A percentile compares a stretch with the other conserved stretches of the same genome.
phyloP scores from a whole-genome alignment of 1,140 invertebrate genomes.

The Drosophila chauvacae region DNA sequence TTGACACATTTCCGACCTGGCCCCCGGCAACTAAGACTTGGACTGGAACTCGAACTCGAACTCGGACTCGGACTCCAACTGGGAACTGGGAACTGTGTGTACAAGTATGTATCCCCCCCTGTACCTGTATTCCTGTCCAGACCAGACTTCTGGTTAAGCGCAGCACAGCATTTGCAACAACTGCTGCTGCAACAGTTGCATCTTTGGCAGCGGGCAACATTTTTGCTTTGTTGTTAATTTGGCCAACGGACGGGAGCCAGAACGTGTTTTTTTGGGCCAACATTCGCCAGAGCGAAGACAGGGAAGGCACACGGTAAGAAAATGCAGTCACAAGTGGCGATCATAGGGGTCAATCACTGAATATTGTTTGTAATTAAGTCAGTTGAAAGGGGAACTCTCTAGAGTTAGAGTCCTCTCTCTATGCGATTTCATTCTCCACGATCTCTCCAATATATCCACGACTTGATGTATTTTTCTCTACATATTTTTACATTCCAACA shows the following conservation, averaged over 20 bases:
- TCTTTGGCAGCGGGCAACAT: constrained; percentile 55
- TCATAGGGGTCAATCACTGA: not conserved
- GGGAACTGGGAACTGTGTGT: constrained; percentile 9
- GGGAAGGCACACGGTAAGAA: constrained; percentile 26
- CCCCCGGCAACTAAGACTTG: constrained; percentile 13
- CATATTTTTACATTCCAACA: not conserved
- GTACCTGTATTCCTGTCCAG: not conserved
- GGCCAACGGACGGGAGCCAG: constrained; percentile 57
- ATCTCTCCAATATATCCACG: too few relatives aligned
- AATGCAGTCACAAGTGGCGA: not conserved
- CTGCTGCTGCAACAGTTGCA: constrained; percentile 44
- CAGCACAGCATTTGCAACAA: constrained; percentile 48
- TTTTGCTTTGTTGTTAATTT: constrained; percentile 52
- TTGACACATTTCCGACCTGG: constrained; percentile 52
- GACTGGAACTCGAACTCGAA: not conserved
- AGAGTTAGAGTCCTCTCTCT: too few relatives aligned
- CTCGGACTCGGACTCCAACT: not conserved
- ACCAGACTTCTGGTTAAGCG: constrained; percentile 26
- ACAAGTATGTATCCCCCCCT: not conserved
- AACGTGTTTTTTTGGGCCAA: constrained; percentile 51
- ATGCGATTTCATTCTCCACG: too few relatives aligned
- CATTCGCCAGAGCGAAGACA: constrained; percentile 3
- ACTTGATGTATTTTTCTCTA: not conserved
- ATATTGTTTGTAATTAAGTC: not conserved
- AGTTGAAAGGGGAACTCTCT: not conserved